Evolutionary conservation across 1,140 invertebrate species (phyloP).

Genomic region (Brachionus koreanus): DNA sequence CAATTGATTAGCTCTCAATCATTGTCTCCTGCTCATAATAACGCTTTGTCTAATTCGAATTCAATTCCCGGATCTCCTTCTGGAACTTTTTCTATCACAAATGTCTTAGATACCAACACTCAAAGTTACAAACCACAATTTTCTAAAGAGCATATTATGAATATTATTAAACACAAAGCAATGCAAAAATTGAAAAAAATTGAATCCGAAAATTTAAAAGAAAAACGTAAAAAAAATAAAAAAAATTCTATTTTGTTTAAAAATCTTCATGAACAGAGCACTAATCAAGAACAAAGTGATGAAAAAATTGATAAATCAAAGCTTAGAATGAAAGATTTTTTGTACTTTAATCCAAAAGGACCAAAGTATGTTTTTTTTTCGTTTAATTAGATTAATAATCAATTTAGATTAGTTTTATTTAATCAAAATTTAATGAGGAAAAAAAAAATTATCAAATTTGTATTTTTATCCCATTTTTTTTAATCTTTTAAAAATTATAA

Average conservation of each 20-base stretch:
- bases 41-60: background rate
- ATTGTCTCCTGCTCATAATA: background rate
- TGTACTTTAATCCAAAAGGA: conserved; percentile 2
- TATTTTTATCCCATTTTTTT: too few relatives aligned
- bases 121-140: conserved; percentile 7
- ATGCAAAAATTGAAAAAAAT: conserved; percentile 44
- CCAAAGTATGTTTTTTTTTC: background rate
- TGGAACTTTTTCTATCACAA: background rate
- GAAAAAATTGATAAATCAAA: conserved; percentile 33
- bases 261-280: background rate
- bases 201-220: conserved; percentile 43
- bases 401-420: background rate
- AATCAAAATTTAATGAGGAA: background rate
- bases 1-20: background rate
- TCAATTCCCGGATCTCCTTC: background rate
- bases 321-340: conserved; percentile 40
- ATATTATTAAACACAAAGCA: conserved; percentile 36
- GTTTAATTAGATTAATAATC: background rate
- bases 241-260: conserved; percentile 17
- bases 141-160: conserved; percentile 40
- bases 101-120: background rate
- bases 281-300: background rate
- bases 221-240: conserved; percentile 28
- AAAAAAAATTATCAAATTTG: too few relatives aligned
- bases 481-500: too few relatives aligned